Evolutionary conservation across 2,797 vertebrate species (phyloP), one percentile per base, ranked within the genome.

Genomic region (Carduelis carduelis): DNA sequence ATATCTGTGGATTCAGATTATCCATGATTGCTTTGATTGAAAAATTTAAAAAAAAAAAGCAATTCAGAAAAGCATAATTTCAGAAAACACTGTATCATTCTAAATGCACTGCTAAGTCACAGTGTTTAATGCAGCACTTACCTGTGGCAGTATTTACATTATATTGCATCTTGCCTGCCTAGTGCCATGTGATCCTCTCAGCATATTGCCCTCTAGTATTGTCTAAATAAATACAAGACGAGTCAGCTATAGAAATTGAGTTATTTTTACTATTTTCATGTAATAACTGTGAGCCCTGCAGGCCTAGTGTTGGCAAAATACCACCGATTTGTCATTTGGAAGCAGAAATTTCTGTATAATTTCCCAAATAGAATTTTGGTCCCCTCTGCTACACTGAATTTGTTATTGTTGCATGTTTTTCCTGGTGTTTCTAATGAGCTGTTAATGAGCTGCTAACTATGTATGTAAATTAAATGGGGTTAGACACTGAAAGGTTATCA

Each of bases 361-460:
- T 94, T 96, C 60, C 65, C 80, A 87, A 95, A 82, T 39, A 94
- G 69, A 93, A 91, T 86, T 74, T 66, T 88, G 60, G 71, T 92
- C 79, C 55, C 92, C 78, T 95, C 76, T 93, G 97, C 94, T 97
- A 90, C 92, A 92, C 93, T 90, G 89, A 93, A 97, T 97, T 97
- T 98, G 96, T 98, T 97, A 96, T 95, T 97, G 97, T 97, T 79
- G 59, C 69, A 59, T 93, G 87, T 95, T 97, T 97, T 95, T 93
- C 91, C 91, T 97, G 77, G 86, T 95, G 84, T 86, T 97, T 96
- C 95, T 98, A 98, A 98, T 96, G 96, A 97, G 96, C 93, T 97
- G 96, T 95, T 98, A 98, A 98, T 97, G 97, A 98, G 97, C 96
- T 97, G 96, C 95, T 98, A 98, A 97, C 95, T 97, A 97, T 82